Evolutionary conservation across 2,888 invertebrate genomes (phyloP).

Genomic region (Cataglyphis rosenhaueri): DNA sequence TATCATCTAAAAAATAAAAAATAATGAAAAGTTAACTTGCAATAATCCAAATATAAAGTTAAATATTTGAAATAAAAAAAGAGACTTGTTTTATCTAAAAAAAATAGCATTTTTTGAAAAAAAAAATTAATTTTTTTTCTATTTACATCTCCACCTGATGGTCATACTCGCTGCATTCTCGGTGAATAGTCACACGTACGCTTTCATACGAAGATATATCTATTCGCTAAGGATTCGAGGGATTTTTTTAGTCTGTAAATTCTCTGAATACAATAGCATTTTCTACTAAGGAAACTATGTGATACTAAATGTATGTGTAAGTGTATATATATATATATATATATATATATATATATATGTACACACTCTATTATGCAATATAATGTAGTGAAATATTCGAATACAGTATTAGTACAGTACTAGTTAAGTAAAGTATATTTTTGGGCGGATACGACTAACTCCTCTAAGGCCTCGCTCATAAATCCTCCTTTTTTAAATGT

Average conservation of each 20-base stretch:
- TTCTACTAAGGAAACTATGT: slow-evolving; percentile 76
- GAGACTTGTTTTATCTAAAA: too few species aligned
- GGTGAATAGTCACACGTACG: slow-evolving; percentile 55
- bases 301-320: slow-evolving; percentile 79
- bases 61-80: too few species aligned
- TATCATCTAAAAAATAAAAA: too few species aligned
- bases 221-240: slow-evolving; percentile 67
- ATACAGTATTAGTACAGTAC: slow-evolving; percentile 70
- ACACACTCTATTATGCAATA: slow-evolving; percentile 68
- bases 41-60: too few species aligned
- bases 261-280: slow-evolving; percentile 64
- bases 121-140: too few species aligned
- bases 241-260: slow-evolving; percentile 71
- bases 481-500: slow-evolving; percentile 67
- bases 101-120: too few species aligned
- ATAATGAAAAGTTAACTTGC: too few species aligned
- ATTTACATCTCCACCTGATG: neutral
- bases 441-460: slow-evolving; percentile 85
- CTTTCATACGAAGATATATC: slow-evolving; percentile 67
- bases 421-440: slow-evolving; percentile 75
- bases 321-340: slow-evolving; percentile 30
- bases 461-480: slow-evolving; percentile 85
- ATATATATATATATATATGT: neutral
- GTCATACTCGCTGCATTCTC: slow-evolving; percentile 28
- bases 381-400: slow-evolving; percentile 76